Conservation (phyloP, 92 coral and sea anemone genomes). For the Parazoanthus atlanticus region DNA sequence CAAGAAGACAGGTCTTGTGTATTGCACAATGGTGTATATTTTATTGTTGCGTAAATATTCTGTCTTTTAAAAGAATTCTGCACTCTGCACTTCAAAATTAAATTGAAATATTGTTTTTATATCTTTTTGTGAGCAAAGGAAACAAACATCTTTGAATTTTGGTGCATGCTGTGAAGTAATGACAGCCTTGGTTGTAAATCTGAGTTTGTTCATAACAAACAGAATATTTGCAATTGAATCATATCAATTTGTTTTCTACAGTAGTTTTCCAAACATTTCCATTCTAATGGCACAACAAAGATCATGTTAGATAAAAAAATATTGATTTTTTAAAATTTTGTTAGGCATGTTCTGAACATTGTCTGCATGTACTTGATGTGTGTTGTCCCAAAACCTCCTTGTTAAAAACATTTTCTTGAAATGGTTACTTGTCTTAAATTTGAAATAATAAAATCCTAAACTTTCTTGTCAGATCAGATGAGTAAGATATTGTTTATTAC, state of each 20-base stretch:
- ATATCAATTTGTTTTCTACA: not conserved
- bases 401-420: not conserved
- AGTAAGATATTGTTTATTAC: not conserved
- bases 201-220: constrained; percentile 13
- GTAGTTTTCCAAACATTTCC: not conserved
- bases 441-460: not conserved
- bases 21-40: not conserved
- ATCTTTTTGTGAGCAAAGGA: constrained; percentile 1
- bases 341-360: not conserved
- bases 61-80: not conserved
- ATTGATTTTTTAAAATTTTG: not conserved
- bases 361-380: too few relatives aligned
- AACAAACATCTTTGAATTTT: constrained; percentile 1
- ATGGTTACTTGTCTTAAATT: not conserved
- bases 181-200: not conserved
- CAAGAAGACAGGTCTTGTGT: too few relatives aligned
- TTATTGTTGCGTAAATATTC: not conserved
- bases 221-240: constrained; percentile 1
- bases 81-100: not conserved
- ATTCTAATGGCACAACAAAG: not conserved
- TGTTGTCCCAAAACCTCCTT: not conserved
- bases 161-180: constrained; percentile 7
- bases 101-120: not conserved
- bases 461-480: not conserved
- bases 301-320: not conserved